Conservation (phyloP, 2,797 vertebrate species). For the Brachyalestes nurse region DNA sequence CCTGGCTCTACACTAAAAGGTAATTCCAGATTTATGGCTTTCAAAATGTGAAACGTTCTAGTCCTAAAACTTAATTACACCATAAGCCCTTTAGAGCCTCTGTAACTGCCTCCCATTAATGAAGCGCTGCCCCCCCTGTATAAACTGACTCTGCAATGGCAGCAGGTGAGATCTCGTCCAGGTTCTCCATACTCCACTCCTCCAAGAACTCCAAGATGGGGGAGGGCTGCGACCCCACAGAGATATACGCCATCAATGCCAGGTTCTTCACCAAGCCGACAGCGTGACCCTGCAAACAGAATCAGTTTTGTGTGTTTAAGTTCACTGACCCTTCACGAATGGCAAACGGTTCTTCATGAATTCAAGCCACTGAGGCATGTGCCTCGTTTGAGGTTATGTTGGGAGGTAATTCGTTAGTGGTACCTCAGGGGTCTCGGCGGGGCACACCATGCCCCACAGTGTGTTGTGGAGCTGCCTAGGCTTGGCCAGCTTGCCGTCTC, state of each 20-base stretch:
- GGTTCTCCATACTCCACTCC: conserved; percentile 99
- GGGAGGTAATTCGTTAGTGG: neutral
- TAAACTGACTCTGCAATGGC: conserved; percentile 95
- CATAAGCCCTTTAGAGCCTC: neutral
- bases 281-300: conserved; percentile 87
- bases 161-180: conserved; percentile 98
- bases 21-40: too few species aligned
- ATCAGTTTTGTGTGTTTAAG: neutral
- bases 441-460: conserved; percentile 98
- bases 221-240: conserved; percentile 96
- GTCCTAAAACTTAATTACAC: neutral
- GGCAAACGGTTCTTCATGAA: too few species aligned
- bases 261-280: conserved; percentile 99
- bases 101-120: neutral
- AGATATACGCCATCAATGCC: conserved; percentile 99
- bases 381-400: too few species aligned
- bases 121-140: conserved; percentile 41
- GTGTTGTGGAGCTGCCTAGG: conserved; percentile 97
- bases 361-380: too few species aligned
- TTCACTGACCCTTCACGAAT: too few species aligned
- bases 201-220: conserved; percentile 99
- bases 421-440: conserved; percentile 98
- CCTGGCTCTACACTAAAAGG: too few species aligned
- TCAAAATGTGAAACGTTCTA: neutral
- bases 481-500: conserved; percentile 96